These are phyloP conservation scores for Rhombomys opimus DNA, from an alignment of 2,113 vertebrate genomes.

Conservation along the genomic window DNA sequence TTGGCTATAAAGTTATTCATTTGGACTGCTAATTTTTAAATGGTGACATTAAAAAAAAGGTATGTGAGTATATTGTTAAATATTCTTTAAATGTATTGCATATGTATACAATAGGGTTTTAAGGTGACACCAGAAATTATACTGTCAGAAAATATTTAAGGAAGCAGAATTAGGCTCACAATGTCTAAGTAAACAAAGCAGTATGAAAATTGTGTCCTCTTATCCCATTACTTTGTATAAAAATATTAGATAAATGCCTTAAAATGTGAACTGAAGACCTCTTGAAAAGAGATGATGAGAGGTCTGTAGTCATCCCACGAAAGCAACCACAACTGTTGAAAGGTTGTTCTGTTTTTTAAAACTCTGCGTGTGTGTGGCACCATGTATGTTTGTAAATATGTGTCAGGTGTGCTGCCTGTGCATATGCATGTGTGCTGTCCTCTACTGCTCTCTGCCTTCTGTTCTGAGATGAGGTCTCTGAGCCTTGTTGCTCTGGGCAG, in stretches of 20 bases:
- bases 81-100: not conserved
- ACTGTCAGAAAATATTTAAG: not conserved
- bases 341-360: not conserved
- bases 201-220: not conserved
- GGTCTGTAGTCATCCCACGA: not conserved
- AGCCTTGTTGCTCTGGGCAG: not conserved
- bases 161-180: not conserved
- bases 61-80: not conserved
- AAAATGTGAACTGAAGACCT: not conserved
- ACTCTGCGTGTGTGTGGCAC: not conserved
- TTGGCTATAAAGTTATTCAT: not conserved
- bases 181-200: constrained; percentile 32
- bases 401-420: not conserved
- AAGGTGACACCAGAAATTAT: constrained; percentile 28
- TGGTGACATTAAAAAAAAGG: not conserved
- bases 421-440: not conserved
- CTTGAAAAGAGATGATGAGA: not conserved
- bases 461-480: no score
- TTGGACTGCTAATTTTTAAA: not conserved
- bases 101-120: not conserved
- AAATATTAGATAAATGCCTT: not conserved
- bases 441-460: not conserved
- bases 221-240: not conserved
- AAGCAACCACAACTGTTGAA: not conserved
- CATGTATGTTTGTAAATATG: not conserved